Base-by-base conservation (phyloP, 2,113 vertebrate genomes). In the Phalacrocorax carbo region DNA sequence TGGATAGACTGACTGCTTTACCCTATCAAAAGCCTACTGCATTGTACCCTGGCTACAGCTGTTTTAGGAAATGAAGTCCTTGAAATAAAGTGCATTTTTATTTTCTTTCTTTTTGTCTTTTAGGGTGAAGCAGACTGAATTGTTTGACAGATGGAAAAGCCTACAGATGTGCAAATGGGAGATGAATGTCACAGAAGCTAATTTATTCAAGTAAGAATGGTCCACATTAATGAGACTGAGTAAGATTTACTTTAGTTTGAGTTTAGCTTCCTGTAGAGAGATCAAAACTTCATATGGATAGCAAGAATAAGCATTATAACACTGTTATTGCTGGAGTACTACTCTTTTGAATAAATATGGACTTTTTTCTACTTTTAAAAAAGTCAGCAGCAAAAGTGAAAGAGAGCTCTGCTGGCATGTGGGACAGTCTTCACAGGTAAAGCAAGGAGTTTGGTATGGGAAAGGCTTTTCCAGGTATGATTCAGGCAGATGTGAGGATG, bases 111-210 rank as follows among this genome's bases (percentile, higher is more conserved):
- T 95, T 72, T 77, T 78, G 4, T 62, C 3, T 70, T 95, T 90
- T 72, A 99, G 99, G 99, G 99, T 99, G 94, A 99, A 99, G 97
- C 99, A 99, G 80, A 99, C 99, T 1, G 99, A 99, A 66, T 97
- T 99, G 96, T 99, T 99, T 96, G 99, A 99, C 94, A 98, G 99
- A 83, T 99, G 99, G 99, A 98, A 98, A 92, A 99, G 98, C 96
- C 98, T 99, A 70, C 99, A 99, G 98, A 98, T 99, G 96, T 99
- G 99, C 98, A 99, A 98, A 83, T 99, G 99, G 99, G 98, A 99
- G 68, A 98, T 99, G 98, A 99, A 99, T 97, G 98, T 99, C 93
- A 98, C 98, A 11, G 99, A 99, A 97, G 98, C 98, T 72, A 99
- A 98, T 94, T 98, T 98, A 93, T 99, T 99, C 98, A 99, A 99